Evolutionary conservation across 1,140 invertebrate species (phyloP), one percentile per base, ranked within the genome.

Genomic region (Heliconius melpomene): DNA sequence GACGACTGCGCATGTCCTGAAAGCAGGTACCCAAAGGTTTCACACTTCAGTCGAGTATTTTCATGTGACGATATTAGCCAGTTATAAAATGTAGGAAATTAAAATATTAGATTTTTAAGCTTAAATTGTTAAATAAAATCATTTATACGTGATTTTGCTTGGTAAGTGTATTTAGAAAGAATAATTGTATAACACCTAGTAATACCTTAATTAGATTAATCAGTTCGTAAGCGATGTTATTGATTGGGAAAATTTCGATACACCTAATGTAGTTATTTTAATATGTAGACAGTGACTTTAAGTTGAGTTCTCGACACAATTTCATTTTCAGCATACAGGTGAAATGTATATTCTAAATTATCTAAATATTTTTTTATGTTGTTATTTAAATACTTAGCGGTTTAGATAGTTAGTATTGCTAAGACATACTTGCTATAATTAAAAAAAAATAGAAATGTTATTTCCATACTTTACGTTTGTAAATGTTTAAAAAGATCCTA

Each of bases 1-100:
- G 66, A 79, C 54, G 38, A 72, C 66, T 81, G 80, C 80, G 80
- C 80, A 81, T 81, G 80, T 75, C 73, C 77, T 75, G 60, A 78
- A 70, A 73, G 13, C 72, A 74, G 72, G 54, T 26, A 71, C 75
- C 72, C 26, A 81, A 81, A 77, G 80, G 77, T 52, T 81, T 78
- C 73, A 78, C 75, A 78, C 79, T 81, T 78, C 72, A 78, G 76
- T 78, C 66, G 77, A 81, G 76, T 73, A 54, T 26, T 78, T 78
- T 74, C 72, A 81, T 71, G 60, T 77, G 54, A 74, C 32, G 13
- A 78, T 71, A 77, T 81, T 71, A 78, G 50, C 18, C 7, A 66
- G 40, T 71, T 81, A 50, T 72, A 38, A 74, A 66, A 80, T 77
- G 75, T 80, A 66, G 71, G 57, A 46, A 26, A 66, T 66, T 26